phyloP scores from a whole-genome alignment of 2,888 invertebrate genomes.

The Temnothorax unifasciatus region DNA sequence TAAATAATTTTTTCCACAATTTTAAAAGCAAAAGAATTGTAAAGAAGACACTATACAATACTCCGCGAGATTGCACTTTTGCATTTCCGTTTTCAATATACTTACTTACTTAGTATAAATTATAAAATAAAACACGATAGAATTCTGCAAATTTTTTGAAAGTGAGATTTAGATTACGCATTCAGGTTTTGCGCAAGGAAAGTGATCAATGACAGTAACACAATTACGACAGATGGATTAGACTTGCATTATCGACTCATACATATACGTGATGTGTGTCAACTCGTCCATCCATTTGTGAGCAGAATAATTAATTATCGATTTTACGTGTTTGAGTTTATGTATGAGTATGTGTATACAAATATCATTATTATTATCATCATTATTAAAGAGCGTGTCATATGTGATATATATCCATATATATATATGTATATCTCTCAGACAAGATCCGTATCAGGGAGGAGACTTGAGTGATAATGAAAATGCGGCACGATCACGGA shows the following conservation, averaged over 20 bases:
- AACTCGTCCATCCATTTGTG: not conserved
- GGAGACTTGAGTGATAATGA: slow-evolving; percentile 11
- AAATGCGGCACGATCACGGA: slow-evolving; percentile 25
- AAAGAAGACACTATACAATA: not conserved
- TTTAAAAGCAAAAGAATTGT: not conserved
- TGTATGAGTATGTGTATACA: too few relatives aligned
- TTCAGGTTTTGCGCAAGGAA: not conserved
- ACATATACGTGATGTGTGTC: not conserved
- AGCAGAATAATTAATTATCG: slow-evolving; percentile 26
- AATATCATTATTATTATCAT: not conserved
- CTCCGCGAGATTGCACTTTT: not conserved
- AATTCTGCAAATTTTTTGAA: not conserved
- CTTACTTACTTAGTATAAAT: too few relatives aligned
- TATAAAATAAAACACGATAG: not conserved
- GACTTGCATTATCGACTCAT: not conserved
- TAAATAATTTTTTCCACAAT: not conserved
- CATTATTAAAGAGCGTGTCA: not conserved
- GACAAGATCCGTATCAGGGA: not conserved
- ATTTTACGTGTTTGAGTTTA: not conserved
- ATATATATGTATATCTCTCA: not conserved
- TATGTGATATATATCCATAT: not conserved
- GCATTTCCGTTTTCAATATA: not conserved
- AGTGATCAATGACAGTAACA: not conserved
- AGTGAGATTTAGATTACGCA: not conserved
- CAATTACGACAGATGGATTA: slow-evolving; percentile 24